Evolutionary conservation across 2,888 invertebrate species (phyloP), one percentile per base, ranked within the genome.

Genomic region (Ormyrus rosae): DNA sequence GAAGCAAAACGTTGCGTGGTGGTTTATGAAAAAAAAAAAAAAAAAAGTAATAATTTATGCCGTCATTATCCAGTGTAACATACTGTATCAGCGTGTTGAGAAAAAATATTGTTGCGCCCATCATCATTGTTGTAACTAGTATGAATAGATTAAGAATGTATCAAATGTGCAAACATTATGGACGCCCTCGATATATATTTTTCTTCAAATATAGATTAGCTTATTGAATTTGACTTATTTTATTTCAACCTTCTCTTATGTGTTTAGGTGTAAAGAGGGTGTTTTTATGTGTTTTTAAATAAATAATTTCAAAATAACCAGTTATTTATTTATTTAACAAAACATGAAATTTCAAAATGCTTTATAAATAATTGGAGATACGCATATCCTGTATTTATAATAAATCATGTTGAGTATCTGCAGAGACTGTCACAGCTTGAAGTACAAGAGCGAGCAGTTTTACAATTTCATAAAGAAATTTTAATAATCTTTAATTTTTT

Each of bases 121-220:
- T 73, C 74, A 80, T 78, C 69, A 74, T 53, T 82, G 71, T 80
- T 82, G 74, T 82, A 82, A 82, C 55, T 80, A 82, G 78, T 76
- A 69, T 72, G 55, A 77, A 72, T 82, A 82, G 82, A 78, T 60
- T 78, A 82, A 76, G 76, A 80, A 81, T 75, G 75, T 76, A 78
- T 73, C 53, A 78, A 78, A 78, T 78, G 75, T 78, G 72, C 58
- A 82, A 73, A 82, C 69, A 81, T 46, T 75, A 78, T 71, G 78
- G 48, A 82, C 71, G 61, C 68, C 77, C 80, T 67, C 67, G 61
- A 82, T 71, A 80, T 77, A 82, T 82, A 82, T 82, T 82, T 34
- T 82, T 82, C 80, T 80, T 80, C 78, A 80, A 82, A 82, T 82
- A 82, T 82, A 82, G 74, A 82, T 67, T 78, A 82, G 75, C 10